Evolutionary conservation across 2,113 vertebrate genomes (phyloP).

Genomic region (Hemibagrus wyckioides): DNA sequence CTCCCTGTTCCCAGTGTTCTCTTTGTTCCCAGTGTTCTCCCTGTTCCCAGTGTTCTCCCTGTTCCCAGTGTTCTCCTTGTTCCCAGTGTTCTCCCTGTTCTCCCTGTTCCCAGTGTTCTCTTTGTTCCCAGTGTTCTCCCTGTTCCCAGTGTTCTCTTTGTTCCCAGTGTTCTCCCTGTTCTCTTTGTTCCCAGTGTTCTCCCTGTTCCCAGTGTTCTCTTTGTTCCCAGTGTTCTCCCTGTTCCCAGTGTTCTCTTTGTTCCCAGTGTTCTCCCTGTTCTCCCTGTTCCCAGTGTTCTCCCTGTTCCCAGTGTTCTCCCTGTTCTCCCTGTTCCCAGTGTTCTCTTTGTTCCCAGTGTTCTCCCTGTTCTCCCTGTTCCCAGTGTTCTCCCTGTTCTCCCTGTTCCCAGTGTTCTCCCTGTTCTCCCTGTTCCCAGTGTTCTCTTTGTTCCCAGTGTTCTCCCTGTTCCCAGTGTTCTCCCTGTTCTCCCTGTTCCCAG

Average conservation of each 20-base stretch:
- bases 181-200: neutral
- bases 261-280: accelerated
- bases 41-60: neutral
- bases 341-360: neutral
- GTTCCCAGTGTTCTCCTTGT: neutral
- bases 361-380: neutral
- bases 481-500: neutral
- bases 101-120: neutral
- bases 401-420: neutral
- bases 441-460: no score
- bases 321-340: neutral
- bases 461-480: neutral
- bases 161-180: neutral
- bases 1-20: neutral
- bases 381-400: neutral
- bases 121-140: neutral
- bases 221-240: no score
- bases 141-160: neutral
- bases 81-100: neutral
- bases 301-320: neutral
- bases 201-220: no score
- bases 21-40: neutral
- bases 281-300: neutral
- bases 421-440: neutral
- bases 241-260: neutral